phyloP scores from a whole-genome alignment of 2,888 invertebrate genomes.

The Caenorhabditis panamensis region DNA sequence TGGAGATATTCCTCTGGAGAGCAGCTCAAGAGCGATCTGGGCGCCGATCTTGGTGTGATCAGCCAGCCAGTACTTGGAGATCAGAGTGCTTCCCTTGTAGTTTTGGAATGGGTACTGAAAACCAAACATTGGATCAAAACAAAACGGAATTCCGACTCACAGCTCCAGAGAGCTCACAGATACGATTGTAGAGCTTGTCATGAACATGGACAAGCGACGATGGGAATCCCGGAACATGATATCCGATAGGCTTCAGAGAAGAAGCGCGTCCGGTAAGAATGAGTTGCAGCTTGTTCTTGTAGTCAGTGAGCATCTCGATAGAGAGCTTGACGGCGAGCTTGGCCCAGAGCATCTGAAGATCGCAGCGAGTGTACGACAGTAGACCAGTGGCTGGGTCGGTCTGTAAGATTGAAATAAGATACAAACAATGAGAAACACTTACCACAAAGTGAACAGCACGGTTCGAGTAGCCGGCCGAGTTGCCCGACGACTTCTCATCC shows the following conservation, averaged over 20 bases:
- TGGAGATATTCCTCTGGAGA: constrained; percentile 8
- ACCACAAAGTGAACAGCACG: neutral
- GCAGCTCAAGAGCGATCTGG: constrained; percentile 24
- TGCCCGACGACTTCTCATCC: neutral
- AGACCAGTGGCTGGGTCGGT: neutral
- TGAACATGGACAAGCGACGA: constrained; percentile 1
- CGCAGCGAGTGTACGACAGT: neutral
- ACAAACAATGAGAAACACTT: neutral
- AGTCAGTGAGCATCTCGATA: neutral
- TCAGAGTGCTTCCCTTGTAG: constrained; percentile 28
- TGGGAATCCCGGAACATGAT: constrained; percentile 23
- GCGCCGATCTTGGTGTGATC: constrained; percentile 42
- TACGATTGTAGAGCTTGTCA: constrained; percentile 21
- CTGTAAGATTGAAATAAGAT: neutral
- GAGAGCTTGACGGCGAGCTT: neutral
- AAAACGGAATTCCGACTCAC: constrained; percentile 14
- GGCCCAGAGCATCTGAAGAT: constrained; percentile 25
- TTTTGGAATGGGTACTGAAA: constrained; percentile 45
- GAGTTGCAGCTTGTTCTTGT: constrained; percentile 19
- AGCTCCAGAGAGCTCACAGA: constrained; percentile 28
- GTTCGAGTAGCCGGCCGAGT: no score
- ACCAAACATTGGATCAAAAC: neutral
- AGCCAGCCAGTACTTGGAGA: constrained; percentile 32
- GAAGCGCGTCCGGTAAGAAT: constrained; percentile 40
- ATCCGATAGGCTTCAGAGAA: neutral